Evolutionary conservation across 2,888 invertebrate genomes (phyloP), one percentile per base, ranked within the genome.

Genomic region (Syritta pipiens): DNA sequence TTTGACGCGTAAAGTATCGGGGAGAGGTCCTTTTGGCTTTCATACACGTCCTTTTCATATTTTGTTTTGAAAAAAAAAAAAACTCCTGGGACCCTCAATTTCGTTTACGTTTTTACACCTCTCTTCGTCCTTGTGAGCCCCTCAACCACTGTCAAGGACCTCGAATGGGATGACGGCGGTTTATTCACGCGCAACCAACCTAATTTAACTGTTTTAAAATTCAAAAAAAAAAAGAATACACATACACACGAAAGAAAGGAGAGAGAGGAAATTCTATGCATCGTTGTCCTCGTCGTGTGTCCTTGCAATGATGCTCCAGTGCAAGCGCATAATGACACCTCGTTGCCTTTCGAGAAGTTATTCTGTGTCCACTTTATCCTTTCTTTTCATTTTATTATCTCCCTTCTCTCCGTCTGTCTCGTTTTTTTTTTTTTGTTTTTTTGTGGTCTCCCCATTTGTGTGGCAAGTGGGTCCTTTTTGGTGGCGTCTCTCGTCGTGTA

Each of bases 191-290:
- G 46, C 22, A 24, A 48, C 62, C 26, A 17, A 49, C 37, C 60
- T 60, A 48, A 48, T 62, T 62, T 48, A 49, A 62, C 28, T 37
- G 37, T 37, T 62, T 62, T 62, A 49, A 62, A 62, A 26, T 62
- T 49, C 37, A 37, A 37, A 49, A 44, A 60, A 60, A 24, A 35
- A 60, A 17, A 22, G 9, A n/a, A 14, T 5, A 24, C n/a, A n/a
- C n/a, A n/a, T n/a, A n/a, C n/a, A 4, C 2, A 12, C 14, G 44
- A 46, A 59, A 17, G 20, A 59, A 20, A 46, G 6, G 10, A 9
- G 1, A 10, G 4, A 28, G 9, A 19, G 9, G 14, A 46, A 44
- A 20, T 20, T 46, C 59, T 20, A 32, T 22, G 22, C 42, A 32
- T 59, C 30, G 10, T 30, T 30, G 19, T 22, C n/a, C 26, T 9